A percentile compares a stretch with the other conserved stretches of the same genome.
Conservation (phyloP, 2,113 vertebrate species). For the Lampris incognitus region DNA sequence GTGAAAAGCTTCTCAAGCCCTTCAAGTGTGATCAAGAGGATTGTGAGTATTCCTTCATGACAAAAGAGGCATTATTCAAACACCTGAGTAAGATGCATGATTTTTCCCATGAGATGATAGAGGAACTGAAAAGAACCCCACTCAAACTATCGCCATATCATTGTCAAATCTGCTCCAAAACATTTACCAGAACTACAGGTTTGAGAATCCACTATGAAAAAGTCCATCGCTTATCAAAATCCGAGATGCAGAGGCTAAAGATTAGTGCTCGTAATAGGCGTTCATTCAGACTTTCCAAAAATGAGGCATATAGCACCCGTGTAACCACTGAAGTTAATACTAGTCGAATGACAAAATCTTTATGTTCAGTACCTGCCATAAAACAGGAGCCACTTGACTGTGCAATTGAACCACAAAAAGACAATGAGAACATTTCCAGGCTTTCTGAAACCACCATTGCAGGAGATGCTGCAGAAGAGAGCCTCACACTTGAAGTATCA, state of each 20-base stretch:
- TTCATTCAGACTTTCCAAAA: conserved; percentile 74
- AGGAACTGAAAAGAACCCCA: conserved; percentile 95
- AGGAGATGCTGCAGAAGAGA: conserved; percentile 27
- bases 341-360: neutral
- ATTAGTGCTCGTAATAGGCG: conserved; percentile 84
- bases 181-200: conserved; percentile 97
- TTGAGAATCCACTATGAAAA: conserved; percentile 97
- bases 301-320: neutral
- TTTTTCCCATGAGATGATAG: conserved; percentile 91
- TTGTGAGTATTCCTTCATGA: conserved; percentile 96
- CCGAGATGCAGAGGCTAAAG: conserved; percentile 92
- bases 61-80: conserved; percentile 96
- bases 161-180: conserved; percentile 95
- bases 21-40: conserved; percentile 92
- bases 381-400: conserved; percentile 78
- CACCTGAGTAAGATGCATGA: conserved; percentile 94
- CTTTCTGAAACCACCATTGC: conserved; percentile 35
- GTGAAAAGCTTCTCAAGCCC: conserved; percentile 87
- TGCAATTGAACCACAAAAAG: conserved; percentile 64
- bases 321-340: conserved; percentile 27
- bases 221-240: conserved; percentile 92
- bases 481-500: conserved; percentile 34
- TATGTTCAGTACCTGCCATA: conserved; percentile 38
- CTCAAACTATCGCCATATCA: conserved; percentile 94
- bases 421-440: conserved; percentile 35